Percentiles rank a stretch among this genome's conserved stretches.
phyloP scores from a whole-genome alignment of 2,888 invertebrate species.

The Lycia hirtaria region DNA sequence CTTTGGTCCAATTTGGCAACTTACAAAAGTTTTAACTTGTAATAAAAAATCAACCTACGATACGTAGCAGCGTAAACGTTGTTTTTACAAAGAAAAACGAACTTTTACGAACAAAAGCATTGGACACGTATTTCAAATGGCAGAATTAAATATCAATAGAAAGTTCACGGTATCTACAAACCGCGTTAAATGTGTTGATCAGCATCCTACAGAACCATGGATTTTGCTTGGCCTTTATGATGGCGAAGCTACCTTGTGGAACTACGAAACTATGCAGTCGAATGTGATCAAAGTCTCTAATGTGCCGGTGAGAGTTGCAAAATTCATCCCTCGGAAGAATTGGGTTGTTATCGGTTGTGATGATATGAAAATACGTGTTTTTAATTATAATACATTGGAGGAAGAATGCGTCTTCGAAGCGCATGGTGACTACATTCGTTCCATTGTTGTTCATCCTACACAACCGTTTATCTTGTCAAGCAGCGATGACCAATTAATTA shows the following conservation, averaged over 20 bases:
- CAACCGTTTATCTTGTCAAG: constrained; percentile 8
- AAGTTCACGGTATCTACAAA: constrained; percentile 86
- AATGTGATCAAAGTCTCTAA: background rate
- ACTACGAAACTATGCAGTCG: constrained; percentile 3
- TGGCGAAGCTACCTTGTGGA: constrained; percentile 99
- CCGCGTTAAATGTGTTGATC: constrained; percentile 97
- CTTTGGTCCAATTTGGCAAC: too few relatives aligned
- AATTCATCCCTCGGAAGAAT: constrained; percentile 97
- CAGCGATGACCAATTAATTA: constrained; percentile 94
- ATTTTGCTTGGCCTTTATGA: constrained; percentile 98
- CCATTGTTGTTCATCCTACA: constrained; percentile 95
- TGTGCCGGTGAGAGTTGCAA: constrained; percentile 88
- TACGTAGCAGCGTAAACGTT: too few relatives aligned
- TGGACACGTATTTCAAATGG: too few relatives aligned
- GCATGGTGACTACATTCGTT: constrained; percentile 53
- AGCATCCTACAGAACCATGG: constrained; percentile 98
- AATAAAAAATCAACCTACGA: too few relatives aligned
- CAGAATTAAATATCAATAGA: background rate
- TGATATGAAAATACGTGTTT: constrained; percentile 96
- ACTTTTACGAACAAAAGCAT: background rate
- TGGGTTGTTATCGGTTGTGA: constrained; percentile 99
- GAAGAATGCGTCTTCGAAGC: constrained; percentile 84
- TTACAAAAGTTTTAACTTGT: too few relatives aligned
- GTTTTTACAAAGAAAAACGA: background rate
- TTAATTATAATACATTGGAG: constrained; percentile 98